phyloP scores from a whole-genome alignment of 2,888 invertebrate species.

The Oeneis ivallda region DNA sequence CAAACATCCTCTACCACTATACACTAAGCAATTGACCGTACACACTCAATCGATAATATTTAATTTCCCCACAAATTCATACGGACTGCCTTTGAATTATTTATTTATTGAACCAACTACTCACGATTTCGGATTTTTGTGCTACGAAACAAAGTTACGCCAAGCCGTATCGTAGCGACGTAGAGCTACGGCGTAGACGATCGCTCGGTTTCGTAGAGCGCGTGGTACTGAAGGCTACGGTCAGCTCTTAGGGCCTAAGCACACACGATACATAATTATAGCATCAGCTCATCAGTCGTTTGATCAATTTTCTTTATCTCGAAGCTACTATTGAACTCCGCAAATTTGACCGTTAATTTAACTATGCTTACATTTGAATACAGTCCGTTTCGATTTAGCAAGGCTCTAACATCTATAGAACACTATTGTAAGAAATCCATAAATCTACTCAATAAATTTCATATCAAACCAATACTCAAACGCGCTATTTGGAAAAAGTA shows the following conservation, averaged over 20 bases:
- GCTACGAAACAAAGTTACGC: constrained; percentile 40
- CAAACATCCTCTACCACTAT: constrained; percentile 11
- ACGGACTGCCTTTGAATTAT: constrained; percentile 13
- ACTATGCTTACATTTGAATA: too few species aligned
- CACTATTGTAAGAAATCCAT: too few species aligned
- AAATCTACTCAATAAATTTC: too few species aligned
- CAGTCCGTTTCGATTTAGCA: too few species aligned
- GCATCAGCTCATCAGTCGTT: not conserved
- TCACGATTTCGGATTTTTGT: constrained; percentile 15
- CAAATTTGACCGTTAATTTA: too few species aligned
- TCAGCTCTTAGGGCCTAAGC: constrained; percentile 16
- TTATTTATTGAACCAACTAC: constrained; percentile 12
- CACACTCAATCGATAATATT: constrained; percentile 11
- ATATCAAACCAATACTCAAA: too few species aligned
- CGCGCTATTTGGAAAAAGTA: too few species aligned
- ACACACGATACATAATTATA: not conserved
- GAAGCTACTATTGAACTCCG: not conserved
- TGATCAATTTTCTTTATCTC: not conserved
- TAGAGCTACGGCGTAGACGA: constrained; percentile 64
- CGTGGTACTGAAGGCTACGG: constrained; percentile 56
- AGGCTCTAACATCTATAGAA: too few species aligned
- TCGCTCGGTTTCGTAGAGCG: constrained; percentile 61
- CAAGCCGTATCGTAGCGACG: constrained; percentile 36
- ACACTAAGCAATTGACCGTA: not conserved
- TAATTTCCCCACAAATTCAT: constrained; percentile 13